phyloP scores from a whole-genome alignment of 2,113 vertebrate genomes.

The Oenanthe oenanthe region DNA sequence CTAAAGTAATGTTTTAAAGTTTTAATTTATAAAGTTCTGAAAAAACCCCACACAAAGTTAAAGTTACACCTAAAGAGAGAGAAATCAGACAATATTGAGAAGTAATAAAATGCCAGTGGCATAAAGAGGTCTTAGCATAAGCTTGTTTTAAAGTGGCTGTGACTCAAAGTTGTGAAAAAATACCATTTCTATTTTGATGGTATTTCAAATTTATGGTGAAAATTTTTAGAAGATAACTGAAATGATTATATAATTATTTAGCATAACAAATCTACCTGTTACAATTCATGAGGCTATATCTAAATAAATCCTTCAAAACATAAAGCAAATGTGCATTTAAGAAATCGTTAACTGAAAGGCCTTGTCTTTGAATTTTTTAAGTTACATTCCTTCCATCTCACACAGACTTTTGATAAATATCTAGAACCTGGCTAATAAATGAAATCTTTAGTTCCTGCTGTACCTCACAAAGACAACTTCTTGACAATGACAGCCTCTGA shows the following conservation, averaged over 20 bases:
- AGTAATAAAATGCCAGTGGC: neutral
- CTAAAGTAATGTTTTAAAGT: neutral
- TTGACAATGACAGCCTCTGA: neutral
- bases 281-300: neutral
- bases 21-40: neutral
- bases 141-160: neutral
- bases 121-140: neutral
- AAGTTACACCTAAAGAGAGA: neutral
- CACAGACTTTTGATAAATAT: neutral
- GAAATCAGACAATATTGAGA: neutral
- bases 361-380: neutral
- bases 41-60: neutral
- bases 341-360: neutral
- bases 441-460: neutral
- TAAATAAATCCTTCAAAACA: neutral
- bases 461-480: neutral
- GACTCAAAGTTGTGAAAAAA: neutral
- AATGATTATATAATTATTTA: neutral
- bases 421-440: neutral
- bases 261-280: neutral
- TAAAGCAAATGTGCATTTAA: neutral
- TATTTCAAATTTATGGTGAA: neutral
- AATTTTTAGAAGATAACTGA: neutral
- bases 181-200: neutral
- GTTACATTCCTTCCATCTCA: neutral